Conservation (phyloP, 2,888 invertebrate species). For the Gastrophysa polygoni region DNA sequence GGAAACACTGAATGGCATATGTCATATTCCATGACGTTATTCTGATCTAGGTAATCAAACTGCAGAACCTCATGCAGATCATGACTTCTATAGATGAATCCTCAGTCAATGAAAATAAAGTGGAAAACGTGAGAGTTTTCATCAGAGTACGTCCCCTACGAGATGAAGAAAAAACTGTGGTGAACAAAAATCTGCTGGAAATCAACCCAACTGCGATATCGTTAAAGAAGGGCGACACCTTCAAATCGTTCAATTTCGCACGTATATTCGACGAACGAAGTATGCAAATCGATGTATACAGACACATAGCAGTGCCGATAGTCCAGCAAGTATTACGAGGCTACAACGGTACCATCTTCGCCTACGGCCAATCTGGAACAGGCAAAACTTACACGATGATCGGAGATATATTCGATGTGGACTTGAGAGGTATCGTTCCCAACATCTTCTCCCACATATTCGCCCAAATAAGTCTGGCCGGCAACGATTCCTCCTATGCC, state of each 20-base stretch:
- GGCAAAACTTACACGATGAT: slow-evolving; percentile 99
- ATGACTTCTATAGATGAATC: neutral
- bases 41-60: too few species aligned
- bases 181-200: slow-evolving; percentile 13
- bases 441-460: slow-evolving; percentile 98
- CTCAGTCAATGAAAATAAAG: slow-evolving; percentile 9
- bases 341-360: slow-evolving; percentile 90
- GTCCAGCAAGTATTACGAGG: slow-evolving; percentile 93
- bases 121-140: slow-evolving; percentile 92
- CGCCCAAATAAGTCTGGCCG: slow-evolving; percentile 89
- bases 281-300: slow-evolving; percentile 89
- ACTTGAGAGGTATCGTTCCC: slow-evolving; percentile 91
- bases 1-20: too few species aligned
- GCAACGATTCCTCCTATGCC: slow-evolving; percentile 78
- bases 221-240: slow-evolving; percentile 72
- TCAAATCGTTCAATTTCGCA: slow-evolving; percentile 89
- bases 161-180: slow-evolving; percentile 66
- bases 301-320: slow-evolving; percentile 90
- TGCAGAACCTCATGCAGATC: neutral
- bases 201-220: slow-evolving; percentile 73
- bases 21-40: too few species aligned
- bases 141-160: slow-evolving; percentile 92
- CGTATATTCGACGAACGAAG: slow-evolving; percentile 85
- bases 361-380: slow-evolving; percentile 89
- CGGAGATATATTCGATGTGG: slow-evolving; percentile 81